Percentiles rank a stretch among this genome's conserved stretches.
phyloP scores from a whole-genome alignment of 2,888 invertebrate genomes.

The Conus canariensis region DNA sequence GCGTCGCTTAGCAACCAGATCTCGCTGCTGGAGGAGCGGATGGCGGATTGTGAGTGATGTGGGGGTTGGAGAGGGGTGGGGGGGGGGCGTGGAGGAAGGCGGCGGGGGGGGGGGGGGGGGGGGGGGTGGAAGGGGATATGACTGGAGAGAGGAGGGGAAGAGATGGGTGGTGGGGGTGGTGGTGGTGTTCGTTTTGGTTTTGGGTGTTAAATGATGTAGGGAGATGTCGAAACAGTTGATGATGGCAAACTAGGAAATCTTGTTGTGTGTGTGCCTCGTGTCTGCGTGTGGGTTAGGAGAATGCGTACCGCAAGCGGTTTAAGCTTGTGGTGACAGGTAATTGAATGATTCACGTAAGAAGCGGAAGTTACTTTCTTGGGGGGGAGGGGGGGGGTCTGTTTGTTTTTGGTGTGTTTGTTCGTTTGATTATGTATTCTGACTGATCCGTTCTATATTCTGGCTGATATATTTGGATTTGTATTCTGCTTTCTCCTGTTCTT shows the following conservation, averaged over 20 bases:
- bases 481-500: no score
- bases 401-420: no score
- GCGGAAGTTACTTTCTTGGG: no score
- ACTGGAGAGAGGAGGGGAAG: neutral
- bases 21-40: constrained; percentile 62
- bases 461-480: no score
- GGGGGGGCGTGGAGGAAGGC: neutral
- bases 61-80: neutral
- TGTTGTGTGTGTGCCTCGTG: neutral
- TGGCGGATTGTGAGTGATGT: constrained; percentile 60
- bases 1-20: constrained; percentile 65
- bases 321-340: no score
- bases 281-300: neutral
- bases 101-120: neutral
- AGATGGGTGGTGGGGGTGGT: neutral
- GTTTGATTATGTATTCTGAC: no score
- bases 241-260: no score
- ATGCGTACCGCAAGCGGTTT: no score
- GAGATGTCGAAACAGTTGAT: neutral
- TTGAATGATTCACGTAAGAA: no score
- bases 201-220: neutral
- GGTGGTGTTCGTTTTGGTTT: neutral
- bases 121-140: neutral
- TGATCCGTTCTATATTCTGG: no score
- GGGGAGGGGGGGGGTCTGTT: no score